Base-by-base conservation (phyloP, 2,888 invertebrate species). In the Drosophila anomalata region DNA sequence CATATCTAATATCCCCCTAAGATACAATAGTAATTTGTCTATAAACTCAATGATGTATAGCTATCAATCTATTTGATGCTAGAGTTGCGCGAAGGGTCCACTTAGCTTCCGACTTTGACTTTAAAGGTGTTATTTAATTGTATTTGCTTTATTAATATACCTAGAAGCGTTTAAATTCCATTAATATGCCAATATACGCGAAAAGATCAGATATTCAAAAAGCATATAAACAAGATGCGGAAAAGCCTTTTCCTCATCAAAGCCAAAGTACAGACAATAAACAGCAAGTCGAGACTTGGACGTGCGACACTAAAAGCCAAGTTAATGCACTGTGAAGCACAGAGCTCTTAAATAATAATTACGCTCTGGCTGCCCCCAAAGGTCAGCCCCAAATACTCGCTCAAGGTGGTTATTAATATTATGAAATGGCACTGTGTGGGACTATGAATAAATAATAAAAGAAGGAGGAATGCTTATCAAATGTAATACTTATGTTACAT, bases 41-140 rank as follows among this genome's bases (percentile, higher is more conserved):
- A 44, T 8, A 8, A 33, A 33, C 47, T 33, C 14, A n/a, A n/a
- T 22, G 46, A 31, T 12, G 33, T 48, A 22, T 47, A 7, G 17
- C 33, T 14, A 48, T 56, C 47, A 48, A 48, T 48, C 26, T 57
- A 22, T 29, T 60, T 22, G 58, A 46, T 58, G 33, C 33, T 48
- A 14, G 33, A 46, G 22, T 31, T 24, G 53, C 29, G 17, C 11
- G 42, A 58, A 20, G 47, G 29, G 61, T 61, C 22, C 20, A 31
- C 63, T 65, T 53, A 36, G 39, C 67, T 65, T 66, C 46, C 63
- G 63, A 65, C 53, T 53, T 66, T 46, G 61, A 29, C 60, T 36
- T 29, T 59, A 47, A 59, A 61, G 39, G 47, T 61, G 46, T 41
- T 39, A 47, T 46, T 22, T 17, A 14, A 20, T 60, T 20, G 51